Evolutionary conservation across 2,797 vertebrate genomes (phyloP), one percentile per base, ranked within the genome.

Genomic region (Caiman crocodilus): DNA sequence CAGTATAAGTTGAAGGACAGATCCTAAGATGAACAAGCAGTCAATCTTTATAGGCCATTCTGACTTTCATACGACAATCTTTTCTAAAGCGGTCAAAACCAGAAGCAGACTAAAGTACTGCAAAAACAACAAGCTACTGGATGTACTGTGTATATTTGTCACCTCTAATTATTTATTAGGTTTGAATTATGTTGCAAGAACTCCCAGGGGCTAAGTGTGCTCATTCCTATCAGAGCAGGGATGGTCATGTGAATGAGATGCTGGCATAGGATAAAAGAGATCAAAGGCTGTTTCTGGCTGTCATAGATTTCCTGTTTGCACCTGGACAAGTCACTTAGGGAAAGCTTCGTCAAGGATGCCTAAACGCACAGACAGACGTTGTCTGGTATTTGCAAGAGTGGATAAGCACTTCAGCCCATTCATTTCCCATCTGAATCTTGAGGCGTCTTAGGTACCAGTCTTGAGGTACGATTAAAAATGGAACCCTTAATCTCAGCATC

Each of bases 11-110:
- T 82, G 69, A 87, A 92, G 7, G 18, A 78, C 30, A 81, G 25
- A n/a, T 95, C 90, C 55, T 32, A 67, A 91, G 76, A 93, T 91
- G 89, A 90, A 91, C 81, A 74, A 0, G 5, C 20, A 67, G 30
- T 59, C 61, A 90, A 77, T 26, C 26, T 86, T 94, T 89, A 80
- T 16, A 28, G 61, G 35, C 61, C 82, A 26, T 81, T 92, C 59
- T 91, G 71, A 85, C 56, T 81, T 93, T 87, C 67, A 87, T 57
- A 32, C 55, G 26, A 79, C 50, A 82, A 69, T 85, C 42, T 50
- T 50, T 50, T 50, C 9, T 50, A 50, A 50, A 50, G 42, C 9
- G 10, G 42, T 50, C 42, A 50, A 50, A 50, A 50, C 42, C 42
- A 50, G 42, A 50, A 50, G 42, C 42, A 50, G 42, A 50, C 42